phyloP scores from a whole-genome alignment of 37 sponge, comb jelly and placozoan species.

The Corticium candelabrum region DNA sequence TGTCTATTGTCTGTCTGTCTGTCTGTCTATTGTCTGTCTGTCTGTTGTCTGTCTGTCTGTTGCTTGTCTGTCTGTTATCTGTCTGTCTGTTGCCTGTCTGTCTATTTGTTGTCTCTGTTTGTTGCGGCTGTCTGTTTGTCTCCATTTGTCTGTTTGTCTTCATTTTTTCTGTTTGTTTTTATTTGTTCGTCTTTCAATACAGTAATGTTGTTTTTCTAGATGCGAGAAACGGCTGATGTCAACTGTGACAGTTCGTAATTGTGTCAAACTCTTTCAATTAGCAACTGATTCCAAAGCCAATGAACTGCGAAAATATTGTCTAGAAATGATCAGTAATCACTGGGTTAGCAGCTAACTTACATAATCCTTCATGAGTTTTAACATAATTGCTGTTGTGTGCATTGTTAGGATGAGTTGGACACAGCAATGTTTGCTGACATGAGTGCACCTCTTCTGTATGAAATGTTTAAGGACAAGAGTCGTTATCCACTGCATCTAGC shows the following conservation, averaged over 20 bases:
- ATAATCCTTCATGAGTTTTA: not conserved
- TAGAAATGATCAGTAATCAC: conserved; percentile 77
- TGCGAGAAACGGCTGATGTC: conserved; percentile 81
- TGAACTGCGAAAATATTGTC: conserved; percentile 73
- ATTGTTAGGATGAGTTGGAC: conserved; percentile 61
- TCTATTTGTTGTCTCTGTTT: no score
- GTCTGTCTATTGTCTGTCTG: no score
- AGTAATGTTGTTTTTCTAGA: conserved; percentile 16
- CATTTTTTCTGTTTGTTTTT: no score
- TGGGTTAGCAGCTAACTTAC: conserved; percentile 48
- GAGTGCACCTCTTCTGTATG: conserved; percentile 71
- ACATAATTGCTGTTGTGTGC: not conserved
- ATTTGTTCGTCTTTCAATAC: no score
- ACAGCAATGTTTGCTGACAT: conserved; percentile 72
- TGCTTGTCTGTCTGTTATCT: no score
- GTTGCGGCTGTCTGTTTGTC: no score
- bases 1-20: no score
- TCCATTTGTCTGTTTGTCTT: no score
- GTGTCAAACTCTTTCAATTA: conserved; percentile 72
- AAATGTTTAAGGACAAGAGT: conserved; percentile 90
- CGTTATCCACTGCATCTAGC: conserved; percentile 85
- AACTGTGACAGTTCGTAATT: conserved; percentile 72
- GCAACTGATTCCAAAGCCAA: conserved; percentile 66
- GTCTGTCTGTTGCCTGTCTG: no score
- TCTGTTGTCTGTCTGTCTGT: no score